These are phyloP conservation scores for Arizona elegans DNA, from an alignment of 2,113 vertebrate genomes.

Conservation along the genomic window DNA sequence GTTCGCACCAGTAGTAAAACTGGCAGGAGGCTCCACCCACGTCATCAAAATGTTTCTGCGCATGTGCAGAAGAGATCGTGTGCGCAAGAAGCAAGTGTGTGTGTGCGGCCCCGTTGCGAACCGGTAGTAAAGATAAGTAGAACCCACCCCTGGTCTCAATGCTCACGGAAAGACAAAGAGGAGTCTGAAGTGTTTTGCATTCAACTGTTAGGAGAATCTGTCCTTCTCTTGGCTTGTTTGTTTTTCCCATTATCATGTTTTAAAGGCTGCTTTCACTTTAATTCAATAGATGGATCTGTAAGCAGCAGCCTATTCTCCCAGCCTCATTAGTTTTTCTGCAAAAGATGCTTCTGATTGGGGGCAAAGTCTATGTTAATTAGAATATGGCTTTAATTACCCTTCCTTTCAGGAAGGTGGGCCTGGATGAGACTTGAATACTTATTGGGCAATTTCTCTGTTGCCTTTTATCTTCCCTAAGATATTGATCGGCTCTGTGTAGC, in stretches of 20 bases:
- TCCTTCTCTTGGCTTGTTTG: neutral
- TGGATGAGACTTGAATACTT: constrained; percentile 22
- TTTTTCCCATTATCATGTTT: neutral
- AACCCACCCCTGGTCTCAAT: neutral
- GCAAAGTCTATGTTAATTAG: constrained; percentile 43
- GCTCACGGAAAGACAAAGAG: neutral
- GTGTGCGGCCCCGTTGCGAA: no score
- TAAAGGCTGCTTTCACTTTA: neutral
- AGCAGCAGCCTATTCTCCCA: neutral
- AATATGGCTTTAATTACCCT: constrained; percentile 50
- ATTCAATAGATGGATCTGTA: neutral
- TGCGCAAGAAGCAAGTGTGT: no score
- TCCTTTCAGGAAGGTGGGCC: constrained; percentile 15
- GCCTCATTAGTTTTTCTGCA: constrained; percentile 31
- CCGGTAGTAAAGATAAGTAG: no score
- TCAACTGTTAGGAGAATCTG: neutral
- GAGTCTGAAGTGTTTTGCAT: neutral
- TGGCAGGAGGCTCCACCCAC: no score
- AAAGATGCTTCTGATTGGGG: neutral
- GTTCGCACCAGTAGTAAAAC: no score
- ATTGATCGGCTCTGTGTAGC: neutral
- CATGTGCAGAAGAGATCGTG: no score
- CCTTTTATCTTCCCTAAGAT: constrained; percentile 8
- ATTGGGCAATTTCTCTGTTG: constrained; percentile 1
- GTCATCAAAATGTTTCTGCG: no score